Percentiles rank a stretch among this genome's conserved stretches.
Conservation (phyloP, 2,888 invertebrate species). For the Scaptomyza parva region DNA sequence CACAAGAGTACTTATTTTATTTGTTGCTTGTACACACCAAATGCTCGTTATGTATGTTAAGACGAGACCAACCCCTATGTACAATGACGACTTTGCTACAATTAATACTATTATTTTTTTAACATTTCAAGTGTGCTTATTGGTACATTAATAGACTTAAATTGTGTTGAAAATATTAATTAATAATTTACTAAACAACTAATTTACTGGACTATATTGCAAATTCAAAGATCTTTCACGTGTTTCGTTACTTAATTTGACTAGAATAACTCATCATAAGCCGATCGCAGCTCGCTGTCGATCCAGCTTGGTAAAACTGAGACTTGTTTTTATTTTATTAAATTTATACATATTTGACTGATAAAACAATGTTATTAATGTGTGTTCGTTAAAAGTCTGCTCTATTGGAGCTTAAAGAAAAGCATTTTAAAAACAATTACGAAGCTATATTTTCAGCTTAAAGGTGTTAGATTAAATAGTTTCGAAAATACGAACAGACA, state of each 20-base stretch:
- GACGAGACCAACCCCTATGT: constrained; percentile 54
- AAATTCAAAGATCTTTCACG: constrained; percentile 38
- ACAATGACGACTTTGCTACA: constrained; percentile 48
- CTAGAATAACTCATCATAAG: constrained; percentile 61
- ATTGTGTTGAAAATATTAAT: constrained; percentile 49
- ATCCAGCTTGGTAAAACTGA: neutral
- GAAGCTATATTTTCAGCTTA: too few relatives aligned
- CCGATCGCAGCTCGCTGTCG: constrained; percentile 4
- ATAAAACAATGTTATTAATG: neutral
- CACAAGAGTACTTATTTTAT: constrained; percentile 35
- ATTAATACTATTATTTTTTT: constrained; percentile 35
- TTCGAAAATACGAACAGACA: too few relatives aligned
- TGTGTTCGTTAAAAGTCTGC: neutral
- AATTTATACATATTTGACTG: too few relatives aligned
- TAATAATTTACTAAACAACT: constrained; percentile 51
- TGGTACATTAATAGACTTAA: constrained; percentile 38
- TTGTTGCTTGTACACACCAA: constrained; percentile 73
- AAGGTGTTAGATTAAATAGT: too few relatives aligned
- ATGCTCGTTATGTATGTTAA: constrained; percentile 61
- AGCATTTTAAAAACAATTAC: too few relatives aligned
- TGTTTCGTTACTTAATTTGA: constrained; percentile 50
- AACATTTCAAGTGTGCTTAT: constrained; percentile 24
- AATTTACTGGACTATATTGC: constrained; percentile 70
- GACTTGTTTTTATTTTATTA: too few relatives aligned
- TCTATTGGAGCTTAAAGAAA: too few relatives aligned